Conservation (phyloP, 2,888 invertebrate species). For the Achlya flavicornis region DNA sequence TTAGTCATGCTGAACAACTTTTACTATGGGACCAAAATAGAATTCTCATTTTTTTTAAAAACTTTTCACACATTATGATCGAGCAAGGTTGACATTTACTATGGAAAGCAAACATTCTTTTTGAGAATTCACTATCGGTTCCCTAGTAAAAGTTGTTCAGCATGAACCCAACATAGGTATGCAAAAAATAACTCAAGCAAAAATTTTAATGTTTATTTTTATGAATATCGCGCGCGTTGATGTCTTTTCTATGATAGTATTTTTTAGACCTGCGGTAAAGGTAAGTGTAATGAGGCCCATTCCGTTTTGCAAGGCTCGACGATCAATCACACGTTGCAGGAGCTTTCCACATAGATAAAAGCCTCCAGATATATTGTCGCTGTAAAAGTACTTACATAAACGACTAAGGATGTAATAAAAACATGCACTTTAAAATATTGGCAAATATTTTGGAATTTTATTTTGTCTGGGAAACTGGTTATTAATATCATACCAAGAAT, state of each 20-base stretch:
- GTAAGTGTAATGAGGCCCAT: conserved; percentile 17
- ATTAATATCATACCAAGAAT: not conserved
- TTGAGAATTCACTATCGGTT: no score
- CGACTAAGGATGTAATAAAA: conserved; percentile 17
- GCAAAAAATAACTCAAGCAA: no score
- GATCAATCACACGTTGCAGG: conserved; percentile 30
- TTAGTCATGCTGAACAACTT: no score
- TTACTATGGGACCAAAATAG: no score
- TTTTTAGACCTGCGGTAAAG: conserved; percentile 11
- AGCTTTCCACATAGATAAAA: conserved; percentile 16
- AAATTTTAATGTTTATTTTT: not conserved
- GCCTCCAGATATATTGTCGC: conserved; percentile 20
- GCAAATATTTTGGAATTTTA: conserved; percentile 13
- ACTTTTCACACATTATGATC: no score
- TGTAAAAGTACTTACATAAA: conserved; percentile 24
- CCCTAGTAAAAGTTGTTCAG: no score
- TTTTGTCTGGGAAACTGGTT: not conserved
- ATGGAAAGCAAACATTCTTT: no score
- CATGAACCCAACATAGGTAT: no score
- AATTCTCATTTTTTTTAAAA: no score
- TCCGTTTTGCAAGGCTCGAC: conserved; percentile 21
- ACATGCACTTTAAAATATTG: conserved; percentile 22
- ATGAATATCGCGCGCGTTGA: conserved; percentile 44
- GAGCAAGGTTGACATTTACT: no score
- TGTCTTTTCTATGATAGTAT: conserved; percentile 47